A percentile compares a stretch with the other conserved stretches of the same genome.
Evolutionary conservation across 92 coral and sea anemone species (phyloP).

Genomic region (Actinostola sp.): DNA sequence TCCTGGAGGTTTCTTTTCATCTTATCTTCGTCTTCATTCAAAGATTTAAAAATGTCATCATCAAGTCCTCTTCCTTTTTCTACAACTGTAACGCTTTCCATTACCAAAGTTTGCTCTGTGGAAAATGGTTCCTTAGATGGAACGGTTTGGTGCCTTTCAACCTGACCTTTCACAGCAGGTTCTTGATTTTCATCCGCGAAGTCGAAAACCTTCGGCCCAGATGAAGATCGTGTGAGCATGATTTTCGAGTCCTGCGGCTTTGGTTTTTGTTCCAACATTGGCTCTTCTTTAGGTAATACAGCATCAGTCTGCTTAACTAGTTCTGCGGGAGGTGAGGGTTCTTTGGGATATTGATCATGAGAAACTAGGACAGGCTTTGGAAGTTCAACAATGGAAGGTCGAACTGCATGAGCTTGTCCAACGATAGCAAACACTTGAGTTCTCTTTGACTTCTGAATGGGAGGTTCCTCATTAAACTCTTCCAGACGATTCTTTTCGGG

Average conservation of each 20-base stretch:
- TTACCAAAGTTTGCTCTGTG: conserved; percentile 16
- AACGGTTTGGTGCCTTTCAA: not conserved
- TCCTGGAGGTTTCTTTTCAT: conserved; percentile 45
- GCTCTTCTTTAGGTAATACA: conserved; percentile 10
- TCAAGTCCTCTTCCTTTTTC: conserved; percentile 21
- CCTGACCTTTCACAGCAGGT: not conserved
- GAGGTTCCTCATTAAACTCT: conserved; percentile 5
- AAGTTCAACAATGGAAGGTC: conserved; percentile 24
- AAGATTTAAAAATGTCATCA: conserved; percentile 22
- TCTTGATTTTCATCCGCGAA: conserved; percentile 14
- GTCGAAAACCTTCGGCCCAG: conserved; percentile 40
- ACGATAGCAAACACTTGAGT: conserved; percentile 52
- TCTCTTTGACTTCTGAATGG: not conserved
- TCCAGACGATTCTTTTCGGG: not conserved
- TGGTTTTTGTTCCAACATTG: not conserved
- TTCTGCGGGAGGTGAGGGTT: not conserved
- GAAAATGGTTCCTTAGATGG: not conserved
- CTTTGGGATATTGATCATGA: not conserved
- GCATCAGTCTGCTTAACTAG: not conserved
- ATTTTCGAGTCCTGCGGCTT: not conserved
- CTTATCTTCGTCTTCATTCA: conserved; percentile 30
- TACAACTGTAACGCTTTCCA: conserved; percentile 28
- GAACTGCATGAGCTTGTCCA: conserved; percentile 28
- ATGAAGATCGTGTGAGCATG: not conserved
- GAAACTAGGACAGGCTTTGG: conserved; percentile 10